Conservation (phyloP, 2,797 vertebrate species). For the Bradypus variegatus region DNA sequence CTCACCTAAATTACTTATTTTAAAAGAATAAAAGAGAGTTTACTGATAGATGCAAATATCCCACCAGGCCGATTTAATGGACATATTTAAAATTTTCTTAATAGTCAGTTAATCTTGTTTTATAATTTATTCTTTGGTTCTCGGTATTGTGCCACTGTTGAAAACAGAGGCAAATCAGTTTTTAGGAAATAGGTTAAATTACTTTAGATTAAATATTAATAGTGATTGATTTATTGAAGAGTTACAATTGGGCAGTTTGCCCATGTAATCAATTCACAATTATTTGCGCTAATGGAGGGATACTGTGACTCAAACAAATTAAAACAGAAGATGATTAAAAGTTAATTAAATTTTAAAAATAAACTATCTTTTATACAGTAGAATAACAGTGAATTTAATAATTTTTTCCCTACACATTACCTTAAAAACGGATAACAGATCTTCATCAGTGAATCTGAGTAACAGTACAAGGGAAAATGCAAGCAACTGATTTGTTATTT, state of each 20-base stretch:
- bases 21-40: neutral
- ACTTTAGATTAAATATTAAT: neutral
- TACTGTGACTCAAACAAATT: neutral
- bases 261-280: neutral
- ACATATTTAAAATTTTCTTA: neutral
- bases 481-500: constrained; percentile 69
- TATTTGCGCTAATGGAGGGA: neutral
- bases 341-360: neutral
- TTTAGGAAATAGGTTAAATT: neutral
- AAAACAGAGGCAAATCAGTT: neutral
- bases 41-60: neutral
- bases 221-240: neutral
- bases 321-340: neutral
- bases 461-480: constrained; percentile 70
- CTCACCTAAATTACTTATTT: neutral
- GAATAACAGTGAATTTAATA: rapidly evolving
- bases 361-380: neutral
- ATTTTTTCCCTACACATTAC: constrained; percentile 31
- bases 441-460: constrained; percentile 60
- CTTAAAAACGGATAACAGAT: constrained; percentile 39
- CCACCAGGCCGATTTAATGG: neutral
- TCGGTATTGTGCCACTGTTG: neutral
- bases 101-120: neutral
- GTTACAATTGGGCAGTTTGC: neutral
- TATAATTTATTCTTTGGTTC: neutral